These are phyloP conservation scores for Formicarius rufipectus DNA, from an alignment of 2,113 vertebrate species.

Conservation along the genomic window DNA sequence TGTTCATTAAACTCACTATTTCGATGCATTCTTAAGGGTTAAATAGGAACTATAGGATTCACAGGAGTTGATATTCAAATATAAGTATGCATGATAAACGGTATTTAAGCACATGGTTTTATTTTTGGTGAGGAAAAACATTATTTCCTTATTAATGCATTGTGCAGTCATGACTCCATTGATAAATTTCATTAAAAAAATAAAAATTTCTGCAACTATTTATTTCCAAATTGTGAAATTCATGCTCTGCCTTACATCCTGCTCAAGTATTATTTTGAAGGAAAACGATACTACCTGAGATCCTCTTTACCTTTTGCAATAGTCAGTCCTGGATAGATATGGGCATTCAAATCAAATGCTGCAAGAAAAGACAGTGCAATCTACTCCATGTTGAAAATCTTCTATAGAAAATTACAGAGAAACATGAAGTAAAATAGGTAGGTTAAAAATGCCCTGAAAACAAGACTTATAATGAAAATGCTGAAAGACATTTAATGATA, in stretches of 20 bases:
- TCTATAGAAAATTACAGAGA: conserved; percentile 48
- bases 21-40: not conserved
- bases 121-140: not conserved
- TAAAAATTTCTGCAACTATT: not conserved
- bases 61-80: not conserved
- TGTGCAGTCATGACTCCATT: not conserved
- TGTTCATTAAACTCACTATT: not conserved
- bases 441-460: conserved; percentile 71
- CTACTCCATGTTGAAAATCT: conserved; percentile 52
- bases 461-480: conserved; percentile 72
- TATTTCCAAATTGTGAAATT: not conserved
- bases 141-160: not conserved
- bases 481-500: conserved; percentile 67
- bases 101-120: not conserved
- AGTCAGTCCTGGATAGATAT: conserved; percentile 28
- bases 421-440: conserved; percentile 60
- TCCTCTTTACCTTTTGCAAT: not conserved
- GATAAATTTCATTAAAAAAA: not conserved
- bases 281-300: not conserved
- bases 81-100: not conserved
- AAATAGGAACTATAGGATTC: not conserved
- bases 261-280: not conserved
- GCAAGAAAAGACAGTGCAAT: conserved; percentile 39
- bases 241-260: not conserved
- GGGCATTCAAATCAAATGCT: conserved; percentile 52